Base-by-base conservation (phyloP, 2,797 vertebrate genomes). In the Periparus ater region DNA sequence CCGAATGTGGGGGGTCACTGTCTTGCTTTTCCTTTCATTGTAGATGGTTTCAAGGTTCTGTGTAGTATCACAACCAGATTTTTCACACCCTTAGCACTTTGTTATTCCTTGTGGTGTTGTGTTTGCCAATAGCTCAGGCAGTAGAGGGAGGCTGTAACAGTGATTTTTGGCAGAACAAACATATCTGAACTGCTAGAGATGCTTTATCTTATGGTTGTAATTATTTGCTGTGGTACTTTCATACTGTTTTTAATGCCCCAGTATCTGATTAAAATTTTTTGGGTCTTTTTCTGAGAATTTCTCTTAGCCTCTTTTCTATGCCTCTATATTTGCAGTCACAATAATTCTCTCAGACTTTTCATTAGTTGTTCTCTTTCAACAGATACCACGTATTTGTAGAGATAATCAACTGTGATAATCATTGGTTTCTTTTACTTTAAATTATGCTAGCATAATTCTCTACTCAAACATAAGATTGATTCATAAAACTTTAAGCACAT, bases 371-470 rank as follows among this genome's bases (percentile, higher is more conserved):
- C 5, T 8, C 12, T 95, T 89, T 92, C 65, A 80, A 29, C 2
- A n/a, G 51, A 87, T 77, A 80, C 6, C 5, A 19, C 20, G 7
- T 58, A 76, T 91, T 92, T 51, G 30, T 67, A 88, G 58, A 75
- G 66, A 80, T 32, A 55, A 75, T 84, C 67, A 79, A 9, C 70
- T 78, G 76, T 91, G 89, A 91, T 94, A 91, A 91, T 80, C 26
- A 74, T 15, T 80, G 45, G 48, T 58, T 95, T 91, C 71, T 48
- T 27, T 68, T 85, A 70, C 63, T 93, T 89, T 78, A 95, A 91
- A 81, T 89, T 85, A 67, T 72, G n/a, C 36, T 76, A 23, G 9
- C 23, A 40, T 53, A 67, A 19, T 55, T 83, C 32, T 81, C 25
- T 74, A 36, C 26, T 80, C 44, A 87, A 25, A 61, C 2, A 2